Evolutionary conservation across 2,888 invertebrate species (phyloP), one percentile per base, ranked within the genome.

Genomic region (Endomychus coccineus): DNA sequence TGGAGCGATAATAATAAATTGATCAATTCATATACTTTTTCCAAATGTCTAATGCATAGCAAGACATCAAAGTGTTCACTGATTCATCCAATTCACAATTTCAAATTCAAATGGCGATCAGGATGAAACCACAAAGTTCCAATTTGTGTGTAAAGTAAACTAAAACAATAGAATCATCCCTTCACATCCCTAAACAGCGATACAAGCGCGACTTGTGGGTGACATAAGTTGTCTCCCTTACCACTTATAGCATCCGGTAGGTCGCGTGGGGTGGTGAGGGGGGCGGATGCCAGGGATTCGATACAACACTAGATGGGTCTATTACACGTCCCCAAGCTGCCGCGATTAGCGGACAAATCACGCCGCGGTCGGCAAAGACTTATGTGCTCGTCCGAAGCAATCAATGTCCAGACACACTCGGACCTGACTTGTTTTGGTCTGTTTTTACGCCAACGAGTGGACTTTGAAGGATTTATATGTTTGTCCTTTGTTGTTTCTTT

Each of bases 281-380:
- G n/a, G n/a, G n/a, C n/a, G n/a, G n/a, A n/a, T 25, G 27, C 31
- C 11, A 30, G 29, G 31, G 31, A 17, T 27, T 27, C n/a, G n/a
- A n/a, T n/a, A n/a, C n/a, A n/a, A n/a, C n/a, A 50, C 55, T 44
- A 46, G 55, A 56, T 51, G 51, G 53, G 54, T 49, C 58, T 54
- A 58, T 61, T 59, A 60, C 52, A 49, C 46, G 59, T 59, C 61
- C 60, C 61, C 49, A 51, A 57, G 52, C 56, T 48, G 45, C 50
- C 44, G 49, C 61, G 62, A 64, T 65, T 64, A 65, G 61, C 59
- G 62, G 62, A 63, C 63, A 62, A 62, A 65, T 64, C 61, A 61
- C 60, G 58, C 55, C 54, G 54, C 53, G 43, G 46, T 49, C 53
- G 56, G 55, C 52, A 54, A 61, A 63, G 62, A 64, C 62, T 62